A percentile compares a stretch with the other conserved stretches of the same genome.
Evolutionary conservation across 1,140 invertebrate genomes (phyloP).

Genomic region (Camponotus floridanus): DNA sequence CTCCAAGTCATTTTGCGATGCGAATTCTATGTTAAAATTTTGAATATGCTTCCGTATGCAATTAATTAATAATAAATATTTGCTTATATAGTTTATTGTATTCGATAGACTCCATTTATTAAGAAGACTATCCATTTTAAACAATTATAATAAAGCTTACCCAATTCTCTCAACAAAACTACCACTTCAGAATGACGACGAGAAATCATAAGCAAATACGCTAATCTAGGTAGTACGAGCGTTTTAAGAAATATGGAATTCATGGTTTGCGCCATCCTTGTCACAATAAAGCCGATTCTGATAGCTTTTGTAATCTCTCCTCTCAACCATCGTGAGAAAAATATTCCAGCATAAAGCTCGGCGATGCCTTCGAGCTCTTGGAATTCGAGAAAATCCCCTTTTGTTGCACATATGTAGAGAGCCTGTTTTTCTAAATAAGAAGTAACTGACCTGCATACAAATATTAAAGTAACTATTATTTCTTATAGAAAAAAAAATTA

Average conservation of each 20-base stretch:
- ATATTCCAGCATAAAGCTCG: constrained; percentile 85
- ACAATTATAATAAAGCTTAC: constrained; percentile 60
- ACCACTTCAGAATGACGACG: constrained; percentile 81
- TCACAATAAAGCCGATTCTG: constrained; percentile 82
- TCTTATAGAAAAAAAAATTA: neutral
- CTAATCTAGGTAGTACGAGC: constrained; percentile 81
- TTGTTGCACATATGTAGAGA: constrained; percentile 80
- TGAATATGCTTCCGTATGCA: neutral
- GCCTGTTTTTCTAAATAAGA: constrained; percentile 75
- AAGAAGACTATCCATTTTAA: neutral
- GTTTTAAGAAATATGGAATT: constrained; percentile 79
- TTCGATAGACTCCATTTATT: neutral
- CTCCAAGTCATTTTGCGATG: constrained; percentile 82
- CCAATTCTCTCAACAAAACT: constrained; percentile 82
- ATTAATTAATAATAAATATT: neutral
- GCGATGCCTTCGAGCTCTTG: constrained; percentile 84
- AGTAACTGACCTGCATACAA: constrained; percentile 69
- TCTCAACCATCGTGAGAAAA: constrained; percentile 84
- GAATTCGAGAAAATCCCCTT: constrained; percentile 80
- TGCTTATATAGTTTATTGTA: neutral
- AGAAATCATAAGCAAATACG: constrained; percentile 80
- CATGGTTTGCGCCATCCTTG: constrained; percentile 81
- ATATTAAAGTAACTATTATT: constrained; percentile 4
- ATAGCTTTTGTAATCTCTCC: constrained; percentile 80
- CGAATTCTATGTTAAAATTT: constrained; percentile 76